phyloP scores from a whole-genome alignment of 2,797 vertebrate species.

The Chrosomus eos region DNA sequence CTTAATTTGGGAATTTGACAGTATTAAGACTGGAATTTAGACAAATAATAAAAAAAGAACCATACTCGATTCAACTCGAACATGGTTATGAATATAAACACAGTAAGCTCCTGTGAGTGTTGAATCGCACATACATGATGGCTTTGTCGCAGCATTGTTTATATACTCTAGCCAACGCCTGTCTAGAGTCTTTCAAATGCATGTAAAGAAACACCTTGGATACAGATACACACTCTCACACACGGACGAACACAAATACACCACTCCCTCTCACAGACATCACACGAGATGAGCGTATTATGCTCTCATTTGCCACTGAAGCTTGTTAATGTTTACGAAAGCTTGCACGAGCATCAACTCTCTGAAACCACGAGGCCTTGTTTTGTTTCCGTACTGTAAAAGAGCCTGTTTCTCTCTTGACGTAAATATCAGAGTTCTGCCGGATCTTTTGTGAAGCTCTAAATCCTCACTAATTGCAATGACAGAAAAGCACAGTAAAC shows the following conservation, averaged over 20 bases:
- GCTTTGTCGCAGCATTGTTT: constrained; percentile 21
- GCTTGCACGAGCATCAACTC: background rate
- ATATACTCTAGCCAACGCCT: constrained; percentile 56
- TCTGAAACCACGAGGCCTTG: background rate
- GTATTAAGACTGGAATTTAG: background rate
- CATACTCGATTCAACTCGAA: background rate
- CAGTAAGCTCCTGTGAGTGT: background rate
- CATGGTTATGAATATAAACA: background rate
- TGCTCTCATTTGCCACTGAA: background rate
- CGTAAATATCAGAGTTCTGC: background rate
- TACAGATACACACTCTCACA: background rate
- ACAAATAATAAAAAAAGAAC: background rate
- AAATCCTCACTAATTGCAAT: constrained; percentile 12
- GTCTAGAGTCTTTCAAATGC: constrained; percentile 56
- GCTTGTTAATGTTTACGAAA: constrained; percentile 14
- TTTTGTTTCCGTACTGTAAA: background rate
- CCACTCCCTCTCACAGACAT: constrained; percentile 15
- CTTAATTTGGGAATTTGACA: background rate
- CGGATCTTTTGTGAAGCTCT: background rate
- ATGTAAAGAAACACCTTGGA: constrained; percentile 58
- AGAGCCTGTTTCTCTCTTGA: background rate
- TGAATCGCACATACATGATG: constrained; percentile 4
- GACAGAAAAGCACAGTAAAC: background rate
- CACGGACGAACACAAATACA: constrained; percentile 25
- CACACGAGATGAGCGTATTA: background rate